A percentile compares a stretch with the other conserved stretches of the same genome.
phyloP scores from a whole-genome alignment of 2,797 vertebrate species.

The Momotus momota region DNA sequence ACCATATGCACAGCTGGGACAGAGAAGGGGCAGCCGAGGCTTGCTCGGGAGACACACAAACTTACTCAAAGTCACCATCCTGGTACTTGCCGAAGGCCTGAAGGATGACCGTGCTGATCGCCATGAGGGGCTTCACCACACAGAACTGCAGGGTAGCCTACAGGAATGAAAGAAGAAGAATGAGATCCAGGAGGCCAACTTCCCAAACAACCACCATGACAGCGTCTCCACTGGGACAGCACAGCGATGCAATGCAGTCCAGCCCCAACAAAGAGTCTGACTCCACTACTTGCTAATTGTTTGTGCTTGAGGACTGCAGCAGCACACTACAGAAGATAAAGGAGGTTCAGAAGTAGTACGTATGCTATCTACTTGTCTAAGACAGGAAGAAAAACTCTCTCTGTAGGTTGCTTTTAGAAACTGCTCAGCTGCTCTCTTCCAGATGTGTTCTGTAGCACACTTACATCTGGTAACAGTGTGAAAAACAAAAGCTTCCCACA shows the following conservation, averaged over 20 bases:
- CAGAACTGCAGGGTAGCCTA: conserved; percentile 98
- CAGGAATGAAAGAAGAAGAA: background rate
- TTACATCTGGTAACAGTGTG: background rate
- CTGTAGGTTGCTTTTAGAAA: background rate
- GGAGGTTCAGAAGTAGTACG: background rate
- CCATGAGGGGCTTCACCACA: conserved; percentile 97
- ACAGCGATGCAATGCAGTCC: background rate
- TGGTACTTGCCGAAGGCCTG: conserved; percentile 96
- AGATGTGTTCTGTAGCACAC: background rate
- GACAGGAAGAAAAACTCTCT: background rate
- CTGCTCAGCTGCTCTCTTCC: background rate
- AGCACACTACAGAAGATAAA: background rate
- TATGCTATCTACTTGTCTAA: background rate
- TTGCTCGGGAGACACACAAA: background rate
- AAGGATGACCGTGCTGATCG: conserved; percentile 90
- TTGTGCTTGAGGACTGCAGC: background rate
- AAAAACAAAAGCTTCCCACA: background rate
- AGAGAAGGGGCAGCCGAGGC: background rate
- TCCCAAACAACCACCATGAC: background rate
- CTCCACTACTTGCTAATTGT: rapidly evolving
- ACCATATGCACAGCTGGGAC: background rate
- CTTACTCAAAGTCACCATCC: conserved; percentile 98
- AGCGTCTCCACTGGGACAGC: background rate
- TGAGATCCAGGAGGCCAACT: background rate
- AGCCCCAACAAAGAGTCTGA: background rate